Conservation (phyloP, 2,888 invertebrate species). For the Tipula helvola region DNA sequence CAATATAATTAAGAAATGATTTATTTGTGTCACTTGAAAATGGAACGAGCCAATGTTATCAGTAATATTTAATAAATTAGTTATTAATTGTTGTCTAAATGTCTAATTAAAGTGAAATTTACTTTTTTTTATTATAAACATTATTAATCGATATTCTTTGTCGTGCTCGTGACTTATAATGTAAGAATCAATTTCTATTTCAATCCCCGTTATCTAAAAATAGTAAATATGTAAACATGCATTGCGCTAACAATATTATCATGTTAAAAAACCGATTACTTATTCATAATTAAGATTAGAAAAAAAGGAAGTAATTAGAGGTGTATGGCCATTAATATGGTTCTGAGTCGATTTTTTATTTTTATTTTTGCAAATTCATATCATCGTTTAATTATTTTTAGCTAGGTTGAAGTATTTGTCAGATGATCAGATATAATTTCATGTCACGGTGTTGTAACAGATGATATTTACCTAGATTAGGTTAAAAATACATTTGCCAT, state of each 20-base stretch:
- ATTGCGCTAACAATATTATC: neutral
- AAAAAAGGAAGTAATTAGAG: neutral
- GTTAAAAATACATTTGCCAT: neutral
- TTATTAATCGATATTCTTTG: neutral
- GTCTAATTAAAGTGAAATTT: neutral
- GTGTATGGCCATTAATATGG: neutral
- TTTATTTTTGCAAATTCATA: neutral
- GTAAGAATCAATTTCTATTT: too few relatives aligned
- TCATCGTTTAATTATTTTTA: neutral
- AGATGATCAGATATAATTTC: neutral
- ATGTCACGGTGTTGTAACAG: neutral
- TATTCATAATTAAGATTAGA: neutral
- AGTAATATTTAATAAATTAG: neutral
- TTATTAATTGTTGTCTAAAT: neutral
- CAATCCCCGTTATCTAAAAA: neutral
- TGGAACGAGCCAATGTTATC: neutral
- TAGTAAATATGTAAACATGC: neutral
- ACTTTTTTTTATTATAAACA: neutral
- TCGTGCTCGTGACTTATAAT: neutral
- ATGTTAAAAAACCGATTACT: neutral
- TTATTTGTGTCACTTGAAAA: neutral
- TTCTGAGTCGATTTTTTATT: neutral
- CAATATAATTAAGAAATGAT: too few relatives aligned
- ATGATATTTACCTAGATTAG: neutral
- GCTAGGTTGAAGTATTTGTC: neutral